These are phyloP conservation scores for Lepidostoma basale DNA, from an alignment of 1,140 invertebrate species.

Conservation along the genomic window DNA sequence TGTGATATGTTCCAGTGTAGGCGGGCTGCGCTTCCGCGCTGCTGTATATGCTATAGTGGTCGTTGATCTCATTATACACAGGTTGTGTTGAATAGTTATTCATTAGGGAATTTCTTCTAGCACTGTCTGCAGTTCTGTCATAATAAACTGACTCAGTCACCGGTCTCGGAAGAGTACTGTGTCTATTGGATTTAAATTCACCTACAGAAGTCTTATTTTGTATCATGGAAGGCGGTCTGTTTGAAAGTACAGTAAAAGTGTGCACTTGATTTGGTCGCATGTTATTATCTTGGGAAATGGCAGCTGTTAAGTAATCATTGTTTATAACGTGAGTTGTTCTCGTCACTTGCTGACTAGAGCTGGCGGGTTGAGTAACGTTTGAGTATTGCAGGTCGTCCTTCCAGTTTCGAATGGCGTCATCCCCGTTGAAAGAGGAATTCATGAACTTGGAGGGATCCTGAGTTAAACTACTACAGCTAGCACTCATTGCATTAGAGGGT, in stretches of 20 bases:
- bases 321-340: not conserved
- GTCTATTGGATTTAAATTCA: constrained; percentile 44
- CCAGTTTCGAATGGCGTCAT: constrained; percentile 34
- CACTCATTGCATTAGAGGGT: constrained; percentile 17
- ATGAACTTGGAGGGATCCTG: constrained; percentile 27
- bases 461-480: constrained; percentile 16
- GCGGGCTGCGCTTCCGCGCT: constrained; percentile 15
- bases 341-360: constrained; percentile 14
- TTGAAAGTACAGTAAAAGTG: constrained; percentile 18
- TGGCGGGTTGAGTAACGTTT: constrained; percentile 9
- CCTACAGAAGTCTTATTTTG: constrained; percentile 36
- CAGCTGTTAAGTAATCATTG: constrained; percentile 4
- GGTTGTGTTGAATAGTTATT: constrained; percentile 40
- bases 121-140: constrained; percentile 25
- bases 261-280: constrained; percentile 22
- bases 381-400: constrained; percentile 26
- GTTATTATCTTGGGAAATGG: constrained; percentile 23
- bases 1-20: constrained; percentile 28
- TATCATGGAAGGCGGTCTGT: constrained; percentile 36
- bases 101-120: constrained; percentile 16
- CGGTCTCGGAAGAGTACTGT: constrained; percentile 34
- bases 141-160: constrained; percentile 31
- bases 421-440: constrained; percentile 28
- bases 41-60: constrained; percentile 38
- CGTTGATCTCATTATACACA: constrained; percentile 44